Percentiles rank a stretch among this genome's conserved stretches.
phyloP scores from a whole-genome alignment of 2,888 invertebrate genomes.

The Hermodice carunculata region DNA sequence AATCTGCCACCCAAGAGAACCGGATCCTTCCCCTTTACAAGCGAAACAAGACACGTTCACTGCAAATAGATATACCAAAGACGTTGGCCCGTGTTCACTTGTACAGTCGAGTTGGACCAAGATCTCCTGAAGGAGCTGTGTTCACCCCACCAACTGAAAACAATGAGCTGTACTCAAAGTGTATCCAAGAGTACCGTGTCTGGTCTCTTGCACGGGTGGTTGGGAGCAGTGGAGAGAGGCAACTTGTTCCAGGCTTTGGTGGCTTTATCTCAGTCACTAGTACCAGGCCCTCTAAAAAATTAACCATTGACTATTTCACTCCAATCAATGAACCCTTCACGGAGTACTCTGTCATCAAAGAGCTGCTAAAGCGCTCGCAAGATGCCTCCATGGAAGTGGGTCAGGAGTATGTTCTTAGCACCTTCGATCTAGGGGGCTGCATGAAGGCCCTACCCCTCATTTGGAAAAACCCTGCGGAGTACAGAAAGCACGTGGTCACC shows the following conservation, averaged over 20 bases:
- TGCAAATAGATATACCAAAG: not conserved
- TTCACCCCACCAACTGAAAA: conserved; percentile 1
- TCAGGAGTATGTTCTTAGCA: conserved; percentile 17
- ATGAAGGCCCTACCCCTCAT: conserved; percentile 29
- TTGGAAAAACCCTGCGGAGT: conserved; percentile 18
- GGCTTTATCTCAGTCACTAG: conserved; percentile 25
- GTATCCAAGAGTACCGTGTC: not conserved
- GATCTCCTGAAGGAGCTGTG: not conserved
- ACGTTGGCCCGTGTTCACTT: not conserved
- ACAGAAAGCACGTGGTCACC: conserved; percentile 6
- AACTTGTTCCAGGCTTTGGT: conserved; percentile 17
- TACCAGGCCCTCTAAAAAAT: conserved; percentile 11
- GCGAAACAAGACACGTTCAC: not conserved
- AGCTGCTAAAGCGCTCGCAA: conserved; percentile 26
- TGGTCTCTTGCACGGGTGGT: not conserved
- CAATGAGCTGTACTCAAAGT: not conserved
- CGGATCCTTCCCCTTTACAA: conserved; percentile 4
- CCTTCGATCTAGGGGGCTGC: conserved; percentile 18
- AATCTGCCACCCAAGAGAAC: not conserved
- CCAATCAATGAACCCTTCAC: conserved; percentile 29
- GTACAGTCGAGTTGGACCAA: not conserved
- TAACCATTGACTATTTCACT: conserved; percentile 24
- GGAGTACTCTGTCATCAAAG: conserved; percentile 12
- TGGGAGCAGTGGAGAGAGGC: conserved; percentile 17
- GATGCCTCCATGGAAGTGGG: conserved; percentile 20